Percentiles rank a stretch among this genome's conserved stretches.
phyloP scores from a whole-genome alignment of 92 coral and sea anemone genomes.

The Umimayanthus chanpuru region DNA sequence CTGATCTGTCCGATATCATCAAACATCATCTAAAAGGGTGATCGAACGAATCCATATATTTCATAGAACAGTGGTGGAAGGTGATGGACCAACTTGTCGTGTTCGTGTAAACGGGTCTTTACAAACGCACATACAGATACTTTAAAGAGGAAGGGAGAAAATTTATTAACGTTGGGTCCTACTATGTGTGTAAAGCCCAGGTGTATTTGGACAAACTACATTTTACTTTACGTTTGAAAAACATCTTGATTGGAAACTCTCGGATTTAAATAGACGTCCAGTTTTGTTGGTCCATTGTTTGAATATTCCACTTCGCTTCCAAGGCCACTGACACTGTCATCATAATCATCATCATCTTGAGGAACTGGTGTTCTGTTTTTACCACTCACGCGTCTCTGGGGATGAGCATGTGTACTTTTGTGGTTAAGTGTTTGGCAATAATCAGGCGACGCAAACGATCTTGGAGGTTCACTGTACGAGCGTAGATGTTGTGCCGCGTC shows the following conservation, averaged over 20 bases:
- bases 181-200: no score
- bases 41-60: no score
- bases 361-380: constrained; percentile 36
- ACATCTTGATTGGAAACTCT: background rate
- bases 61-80: no score
- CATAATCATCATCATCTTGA: constrained; percentile 24
- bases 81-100: no score
- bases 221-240: background rate
- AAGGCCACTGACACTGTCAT: constrained; percentile 55
- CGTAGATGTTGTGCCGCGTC: background rate
- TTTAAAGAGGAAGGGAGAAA: no score
- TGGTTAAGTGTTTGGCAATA: background rate
- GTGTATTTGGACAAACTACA: background rate
- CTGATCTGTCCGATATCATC: no score
- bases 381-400: background rate
- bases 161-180: no score
- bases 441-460: constrained; percentile 12
- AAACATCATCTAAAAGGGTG: no score
- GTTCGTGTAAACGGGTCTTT: no score
- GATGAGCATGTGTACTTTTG: background rate
- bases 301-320: constrained; percentile 69
- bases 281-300: constrained; percentile 55
- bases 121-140: no score
- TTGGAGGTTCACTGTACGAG: constrained; percentile 17
- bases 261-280: constrained; percentile 65